Conservation (phyloP, 2,797 vertebrate species). For the Sciaenops ocellatus region DNA sequence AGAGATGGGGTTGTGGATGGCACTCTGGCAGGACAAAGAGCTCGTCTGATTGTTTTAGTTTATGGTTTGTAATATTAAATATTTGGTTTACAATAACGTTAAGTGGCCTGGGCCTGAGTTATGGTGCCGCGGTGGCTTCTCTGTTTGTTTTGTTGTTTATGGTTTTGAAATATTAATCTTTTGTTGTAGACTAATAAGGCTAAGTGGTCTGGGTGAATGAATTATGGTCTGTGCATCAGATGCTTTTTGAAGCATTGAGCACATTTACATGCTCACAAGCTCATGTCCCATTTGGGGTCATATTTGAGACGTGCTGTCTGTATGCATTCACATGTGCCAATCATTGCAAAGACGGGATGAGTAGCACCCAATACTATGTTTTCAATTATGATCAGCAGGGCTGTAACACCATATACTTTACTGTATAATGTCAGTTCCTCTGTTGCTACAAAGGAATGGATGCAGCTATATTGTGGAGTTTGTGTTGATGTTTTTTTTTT, state of each 20-base stretch:
- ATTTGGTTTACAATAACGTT: conserved; percentile 83
- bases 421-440: background rate
- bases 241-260: conserved; percentile 51
- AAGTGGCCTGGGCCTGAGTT: conserved; percentile 78
- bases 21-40: conserved; percentile 32
- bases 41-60: conserved; percentile 63
- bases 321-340: background rate
- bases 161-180: conserved; percentile 80
- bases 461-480: background rate
- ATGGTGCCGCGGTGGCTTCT: conserved; percentile 67
- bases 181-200: conserved; percentile 80
- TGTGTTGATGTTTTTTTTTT: background rate
- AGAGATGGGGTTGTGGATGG: conserved; percentile 1
- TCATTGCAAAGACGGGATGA: background rate
- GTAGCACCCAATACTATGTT: no score
- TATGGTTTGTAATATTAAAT: conserved; percentile 78
- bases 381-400: background rate
- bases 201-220: conserved; percentile 80
- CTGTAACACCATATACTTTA: background rate
- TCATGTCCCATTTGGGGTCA: conserved; percentile 53
- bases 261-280: conserved; percentile 52
- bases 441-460: background rate
- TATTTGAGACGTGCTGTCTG: conserved; percentile 32
- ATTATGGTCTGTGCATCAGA: conserved; percentile 65
- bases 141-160: conserved; percentile 80